Base-by-base conservation (phyloP, 2,797 vertebrate species). In the Micropoecilia bifurca region DNA sequence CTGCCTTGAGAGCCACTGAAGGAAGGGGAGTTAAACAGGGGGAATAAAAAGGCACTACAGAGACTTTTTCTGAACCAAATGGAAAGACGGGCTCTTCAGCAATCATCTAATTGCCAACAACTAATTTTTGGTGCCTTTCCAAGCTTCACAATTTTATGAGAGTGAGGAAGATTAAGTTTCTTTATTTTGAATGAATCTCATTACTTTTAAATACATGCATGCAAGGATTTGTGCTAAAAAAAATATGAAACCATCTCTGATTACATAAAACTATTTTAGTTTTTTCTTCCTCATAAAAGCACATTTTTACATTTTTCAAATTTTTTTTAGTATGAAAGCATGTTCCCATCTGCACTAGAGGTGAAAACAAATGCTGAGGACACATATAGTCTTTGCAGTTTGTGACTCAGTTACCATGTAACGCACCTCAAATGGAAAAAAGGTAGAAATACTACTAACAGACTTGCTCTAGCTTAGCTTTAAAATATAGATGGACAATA, bases 1-100 rank as follows among this genome's bases (percentile, higher is more conserved):
- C 90, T 91, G 87, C 94, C 90, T 89, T 46, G 82, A 84, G 88
- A 90, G 78, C 80, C 78, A 84, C 88, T 92, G 86, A 87, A 82
- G 88, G 88, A 90, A 87, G 78, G 88, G 85, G 89, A 91, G 83
- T 91, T 91, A 88, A 94, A 91, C 84, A 90, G 84, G 74, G 88
- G 86, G 91, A 89, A 92, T 92, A 90, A 92, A 94, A 88, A 90
- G 83, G 85, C 83, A 80, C 83, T 83, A 83, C 81, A 84, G 80
- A 91, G 83, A 91, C 84, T 80, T 76, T 30, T 30, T 69, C 4
- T 79, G 79, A 89, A 78, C 90, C 89, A 92, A 90, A 91, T 88
- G 55, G 66, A 90, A 87, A 76, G 87, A 76, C 73, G 79, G 77
- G 69, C 66, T 84, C 89, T 92, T 92, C 89, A 88, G 88, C 86